Percentiles rank a stretch among this genome's conserved stretches.
These are phyloP conservation scores for Bembecia ichneumoniformis DNA, from an alignment of 2,888 invertebrate species.

Conservation along the genomic window DNA sequence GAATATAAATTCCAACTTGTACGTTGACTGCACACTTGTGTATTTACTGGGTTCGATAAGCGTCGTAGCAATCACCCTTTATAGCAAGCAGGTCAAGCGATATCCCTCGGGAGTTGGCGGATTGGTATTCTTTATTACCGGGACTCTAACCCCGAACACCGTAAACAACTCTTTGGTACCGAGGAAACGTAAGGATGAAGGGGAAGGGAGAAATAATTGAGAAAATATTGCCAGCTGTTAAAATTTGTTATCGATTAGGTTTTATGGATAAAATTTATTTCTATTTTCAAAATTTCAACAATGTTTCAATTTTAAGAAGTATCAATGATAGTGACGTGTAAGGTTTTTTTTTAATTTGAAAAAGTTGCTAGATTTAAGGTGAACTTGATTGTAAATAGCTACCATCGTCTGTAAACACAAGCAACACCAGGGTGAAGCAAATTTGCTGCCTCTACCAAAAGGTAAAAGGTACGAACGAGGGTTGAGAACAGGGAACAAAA, in stretches of 20 bases:
- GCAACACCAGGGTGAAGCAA: too few relatives aligned
- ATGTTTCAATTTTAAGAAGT: too few relatives aligned
- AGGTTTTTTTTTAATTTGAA: background rate
- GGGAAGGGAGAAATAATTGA: slow-evolving; percentile 28
- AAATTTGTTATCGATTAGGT: slow-evolving; percentile 4
- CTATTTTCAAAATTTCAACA: too few relatives aligned
- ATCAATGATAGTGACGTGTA: background rate
- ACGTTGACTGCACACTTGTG: too few relatives aligned
- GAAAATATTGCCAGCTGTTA: slow-evolving; percentile 36
- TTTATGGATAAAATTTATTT: too few relatives aligned
- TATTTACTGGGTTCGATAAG: too few relatives aligned
- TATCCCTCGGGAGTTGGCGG: slow-evolving; percentile 34
- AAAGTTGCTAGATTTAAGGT: background rate
- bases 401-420: too few relatives aligned
- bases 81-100: slow-evolving; percentile 31
- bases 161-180: slow-evolving; percentile 43
- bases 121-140: slow-evolving; percentile 54
- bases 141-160: slow-evolving; percentile 15
- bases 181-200: slow-evolving; percentile 2
- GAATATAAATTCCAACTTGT: too few relatives aligned
- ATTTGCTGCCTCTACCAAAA: too few relatives aligned
- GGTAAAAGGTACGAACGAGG: too few relatives aligned
- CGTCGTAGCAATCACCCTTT: slow-evolving; percentile 35
- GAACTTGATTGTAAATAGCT: too few relatives aligned
- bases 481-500: too few relatives aligned